Conservation (phyloP, 1,140 invertebrate species). For the Calosoma granatense region DNA sequence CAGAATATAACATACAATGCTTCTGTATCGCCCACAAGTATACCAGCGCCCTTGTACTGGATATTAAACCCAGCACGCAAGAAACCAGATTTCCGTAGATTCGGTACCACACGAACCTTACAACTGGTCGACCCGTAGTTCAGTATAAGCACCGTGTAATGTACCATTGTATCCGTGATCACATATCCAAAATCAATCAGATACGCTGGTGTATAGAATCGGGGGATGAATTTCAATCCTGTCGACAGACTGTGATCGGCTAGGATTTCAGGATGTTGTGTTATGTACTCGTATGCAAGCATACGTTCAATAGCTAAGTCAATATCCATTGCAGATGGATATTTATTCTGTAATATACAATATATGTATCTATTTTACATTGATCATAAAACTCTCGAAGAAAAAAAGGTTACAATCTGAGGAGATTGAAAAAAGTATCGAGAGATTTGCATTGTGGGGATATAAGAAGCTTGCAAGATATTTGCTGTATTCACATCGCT, state of each 20-base stretch:
- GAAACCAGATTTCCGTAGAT: neutral
- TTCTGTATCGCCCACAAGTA: neutral
- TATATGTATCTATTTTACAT: conserved; percentile 5
- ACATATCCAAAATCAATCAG: conserved; percentile 34
- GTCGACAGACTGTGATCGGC: conserved; percentile 15
- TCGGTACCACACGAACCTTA: conserved; percentile 23
- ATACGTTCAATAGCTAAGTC: conserved; percentile 36
- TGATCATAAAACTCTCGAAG: conserved; percentile 16
- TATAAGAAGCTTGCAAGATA: no score
- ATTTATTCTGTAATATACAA: conserved; percentile 16
- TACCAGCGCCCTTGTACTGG: neutral
- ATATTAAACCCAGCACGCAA: neutral
- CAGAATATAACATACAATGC: neutral
- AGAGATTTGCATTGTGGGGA: no score
- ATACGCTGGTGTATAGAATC: conserved; percentile 30
- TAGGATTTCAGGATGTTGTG: conserved; percentile 22
- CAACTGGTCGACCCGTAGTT: conserved; percentile 33
- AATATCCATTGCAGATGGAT: conserved; percentile 31
- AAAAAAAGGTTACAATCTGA: no score
- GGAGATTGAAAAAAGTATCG: no score
- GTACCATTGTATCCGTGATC: conserved; percentile 25
- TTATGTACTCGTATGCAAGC: conserved; percentile 25
- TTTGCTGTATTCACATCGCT: no score
- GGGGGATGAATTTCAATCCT: conserved; percentile 25
- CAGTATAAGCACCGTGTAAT: conserved; percentile 24